phyloP scores from a whole-genome alignment of 2,113 vertebrate genomes.

The Grammatotria lemairii region DNA sequence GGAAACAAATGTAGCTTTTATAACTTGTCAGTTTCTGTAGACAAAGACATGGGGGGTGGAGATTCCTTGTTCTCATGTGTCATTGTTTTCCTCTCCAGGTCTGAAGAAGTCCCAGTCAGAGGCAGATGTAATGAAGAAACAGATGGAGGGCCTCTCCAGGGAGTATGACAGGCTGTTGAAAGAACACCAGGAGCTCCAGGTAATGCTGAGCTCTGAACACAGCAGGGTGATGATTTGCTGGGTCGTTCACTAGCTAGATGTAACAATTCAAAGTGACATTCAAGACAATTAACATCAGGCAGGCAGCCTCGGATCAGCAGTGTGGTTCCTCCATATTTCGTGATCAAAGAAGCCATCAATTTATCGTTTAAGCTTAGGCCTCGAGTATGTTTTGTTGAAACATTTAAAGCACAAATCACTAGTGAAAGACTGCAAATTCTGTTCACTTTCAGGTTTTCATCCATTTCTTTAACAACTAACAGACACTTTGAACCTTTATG shows the following conservation, averaged over 20 bases:
- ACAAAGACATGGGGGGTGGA: neutral
- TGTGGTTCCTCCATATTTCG: neutral
- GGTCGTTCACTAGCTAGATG: neutral
- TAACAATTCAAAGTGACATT: neutral
- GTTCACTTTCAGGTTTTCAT: neutral
- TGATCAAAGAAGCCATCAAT: neutral
- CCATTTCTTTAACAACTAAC: neutral
- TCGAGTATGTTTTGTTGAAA: neutral
- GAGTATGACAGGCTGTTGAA: constrained; percentile 84
- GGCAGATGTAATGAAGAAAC: constrained; percentile 71
- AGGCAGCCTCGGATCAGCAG: neutral
- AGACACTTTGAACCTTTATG: neutral
- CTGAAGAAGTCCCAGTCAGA: constrained; percentile 78
- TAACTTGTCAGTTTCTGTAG: neutral
- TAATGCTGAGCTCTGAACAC: constrained; percentile 21
- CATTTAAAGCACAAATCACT: neutral
- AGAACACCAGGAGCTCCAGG: constrained; percentile 83
- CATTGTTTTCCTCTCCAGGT: constrained; percentile 64
- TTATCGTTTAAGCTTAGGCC: neutral
- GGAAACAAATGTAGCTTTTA: neutral
- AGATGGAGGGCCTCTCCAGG: constrained; percentile 75
- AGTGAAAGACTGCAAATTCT: neutral
- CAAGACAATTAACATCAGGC: neutral
- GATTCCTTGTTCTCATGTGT: neutral
- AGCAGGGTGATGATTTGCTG: neutral